Evolutionary conservation across 2,888 invertebrate genomes (phyloP), one percentile per base, ranked within the genome.

Genomic region (Trichogramma dendrolimi): DNA sequence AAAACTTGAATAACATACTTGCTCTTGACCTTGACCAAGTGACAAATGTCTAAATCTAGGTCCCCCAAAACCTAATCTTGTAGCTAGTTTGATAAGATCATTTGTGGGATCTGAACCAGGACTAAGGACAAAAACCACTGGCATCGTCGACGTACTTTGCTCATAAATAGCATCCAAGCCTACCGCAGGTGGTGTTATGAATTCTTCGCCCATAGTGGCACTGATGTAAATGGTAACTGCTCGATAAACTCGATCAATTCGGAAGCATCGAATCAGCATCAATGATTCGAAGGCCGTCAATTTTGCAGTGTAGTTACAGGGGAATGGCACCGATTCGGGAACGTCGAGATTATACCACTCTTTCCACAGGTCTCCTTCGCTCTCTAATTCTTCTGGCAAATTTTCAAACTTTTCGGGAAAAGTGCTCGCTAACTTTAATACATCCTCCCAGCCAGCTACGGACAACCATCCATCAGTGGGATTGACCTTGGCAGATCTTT

Each of bases 41-140:
- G 96, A 96, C 27, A 96, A 84, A 75, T 92, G 91, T 72, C 90
- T 88, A 76, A 96, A 93, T 76, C 89, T 92, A 50, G 87, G 87
- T 51, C 80, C 79, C 11, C 84, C 83, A 65, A 85, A 86, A 50
- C 87, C 87, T 67, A 85, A 82, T 69, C 87, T 80, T 67, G 90
- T 86, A 5, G 91, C 90, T 11, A 92, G 76, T 78, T 91, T 91
- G 85, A 91, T 89, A 57, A 92, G 80, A 72, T 93, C 92, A 62
- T 89, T 89, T 0, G 95, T 90, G 0, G 96, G 96, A 80, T 97
- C 95, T 0, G 95, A 94, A 1, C 96, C 96, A 8, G 96, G 94
- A 68, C 95, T 95, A 53, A 96, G 82, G 67, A 96, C 91, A 75
- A 97, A 96, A 69, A 96, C 90, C 4, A 96, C 90, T 0, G 96